These are phyloP conservation scores for Indri indri DNA, from an alignment of 2,113 vertebrate species.

Conservation along the genomic window DNA sequence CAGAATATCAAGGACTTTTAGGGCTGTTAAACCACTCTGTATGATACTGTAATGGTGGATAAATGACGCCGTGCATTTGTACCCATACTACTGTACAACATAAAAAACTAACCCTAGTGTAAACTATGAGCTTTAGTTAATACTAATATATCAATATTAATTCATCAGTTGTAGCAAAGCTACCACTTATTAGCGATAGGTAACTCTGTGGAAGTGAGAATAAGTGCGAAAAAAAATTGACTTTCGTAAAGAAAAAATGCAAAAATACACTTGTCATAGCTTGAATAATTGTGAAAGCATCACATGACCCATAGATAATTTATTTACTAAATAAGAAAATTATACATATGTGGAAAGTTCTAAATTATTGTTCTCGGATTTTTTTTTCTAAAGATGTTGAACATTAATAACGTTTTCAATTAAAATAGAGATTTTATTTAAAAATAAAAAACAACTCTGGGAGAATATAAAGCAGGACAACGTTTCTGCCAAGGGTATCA, in stretches of 20 bases:
- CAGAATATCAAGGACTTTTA: background rate
- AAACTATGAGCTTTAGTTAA: background rate
- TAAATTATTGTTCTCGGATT: background rate
- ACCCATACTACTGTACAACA: background rate
- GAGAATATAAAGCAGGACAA: background rate
- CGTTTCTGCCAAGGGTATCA: background rate
- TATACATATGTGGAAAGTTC: background rate
- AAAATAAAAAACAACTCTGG: background rate
- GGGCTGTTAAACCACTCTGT: background rate
- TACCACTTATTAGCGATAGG: background rate
- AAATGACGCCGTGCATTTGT: background rate
- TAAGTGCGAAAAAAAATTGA: background rate
- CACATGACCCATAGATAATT: background rate
- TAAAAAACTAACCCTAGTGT: background rate
- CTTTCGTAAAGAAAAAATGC: background rate
- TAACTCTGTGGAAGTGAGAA: background rate
- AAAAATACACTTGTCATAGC: background rate
- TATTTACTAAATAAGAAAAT: background rate
- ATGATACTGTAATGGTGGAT: background rate
- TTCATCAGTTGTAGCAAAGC: background rate
- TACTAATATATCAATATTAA: background rate
- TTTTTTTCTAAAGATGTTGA: constrained; percentile 4
- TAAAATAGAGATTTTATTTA: background rate
- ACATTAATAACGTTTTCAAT: background rate
- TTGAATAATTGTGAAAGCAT: background rate